These are phyloP conservation scores for Uria lomvia DNA, from an alignment of 2,113 vertebrate genomes.

Conservation along the genomic window DNA sequence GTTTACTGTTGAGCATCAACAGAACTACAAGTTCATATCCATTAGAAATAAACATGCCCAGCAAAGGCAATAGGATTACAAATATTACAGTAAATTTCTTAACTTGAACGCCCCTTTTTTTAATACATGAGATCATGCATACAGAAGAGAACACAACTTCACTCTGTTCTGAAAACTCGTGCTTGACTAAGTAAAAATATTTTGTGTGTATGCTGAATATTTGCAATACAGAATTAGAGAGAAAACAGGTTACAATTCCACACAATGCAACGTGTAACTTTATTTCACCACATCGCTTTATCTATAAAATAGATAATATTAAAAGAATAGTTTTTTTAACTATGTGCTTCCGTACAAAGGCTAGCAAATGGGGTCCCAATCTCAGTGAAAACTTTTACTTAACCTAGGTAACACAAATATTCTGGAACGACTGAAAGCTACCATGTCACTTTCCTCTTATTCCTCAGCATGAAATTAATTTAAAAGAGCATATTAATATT, in stretches of 20 bases:
- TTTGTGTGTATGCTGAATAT: neutral
- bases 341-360: neutral
- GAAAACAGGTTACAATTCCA: neutral
- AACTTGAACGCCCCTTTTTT: neutral
- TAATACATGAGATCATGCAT: neutral
- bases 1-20: neutral
- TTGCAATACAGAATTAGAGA: neutral
- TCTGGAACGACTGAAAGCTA: neutral
- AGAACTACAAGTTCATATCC: neutral
- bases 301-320: neutral
- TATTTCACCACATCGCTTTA: neutral
- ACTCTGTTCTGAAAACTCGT: neutral
- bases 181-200: neutral
- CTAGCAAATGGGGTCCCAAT: neutral
- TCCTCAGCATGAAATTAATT: neutral
- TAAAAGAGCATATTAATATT: neutral
- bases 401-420: neutral
- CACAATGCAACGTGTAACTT: neutral
- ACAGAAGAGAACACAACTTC: neutral
- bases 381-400: neutral
- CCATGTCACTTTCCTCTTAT: neutral
- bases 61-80: neutral
- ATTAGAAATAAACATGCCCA: neutral
- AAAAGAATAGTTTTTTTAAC: neutral
- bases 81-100: neutral